Base-by-base conservation (phyloP, 1,140 invertebrate genomes). In the Orius laevigatus region DNA sequence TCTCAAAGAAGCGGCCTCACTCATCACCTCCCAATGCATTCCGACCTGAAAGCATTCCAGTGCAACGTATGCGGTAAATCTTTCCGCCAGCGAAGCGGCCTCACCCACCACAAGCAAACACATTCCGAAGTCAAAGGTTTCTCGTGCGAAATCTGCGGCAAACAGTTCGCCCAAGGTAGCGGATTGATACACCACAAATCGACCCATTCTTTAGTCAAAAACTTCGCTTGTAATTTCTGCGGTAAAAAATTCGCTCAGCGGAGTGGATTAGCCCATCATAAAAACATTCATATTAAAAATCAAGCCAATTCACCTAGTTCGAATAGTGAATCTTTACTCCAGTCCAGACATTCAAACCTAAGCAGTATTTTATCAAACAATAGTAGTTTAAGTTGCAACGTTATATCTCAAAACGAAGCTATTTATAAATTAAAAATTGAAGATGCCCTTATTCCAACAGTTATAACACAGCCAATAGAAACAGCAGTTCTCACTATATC, bases 31-130 rank as follows among this genome's bases (percentile, higher is more conserved):
- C 46, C 51, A 8, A 54, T 56, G 14, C 59, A 60, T 38, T 54
- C 55, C 5, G 52, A 55, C 32, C 48, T 56, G 10, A 50, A 54
- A 44, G 58, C 60, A 6, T 56, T 56, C 44, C 38, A 54, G 2
- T 62, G 61, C 50, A 32, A 50, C 33, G 34, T 55, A 25, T 61
- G 59, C 46, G 55, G 53, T n/a, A 60, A 58, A 55, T 44, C 57
- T 2, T 61, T 59, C 49, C 50, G 52, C 46, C 53, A 59, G 20
- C 46, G 48, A 14, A 56, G 52, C 36, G 55, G 53, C 14, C 46
- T 63, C 8, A 53, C 36, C n/a, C 46, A 50, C 11, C 61, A 62
- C 48, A 54, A 48, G 16, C 49, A 54, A 50, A 52, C 33, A 36
- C 55, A 59, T 49, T 36, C 38, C 8, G 16, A 20, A n/a, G 39